Evolutionary conservation across 2,113 vertebrate species (phyloP), one percentile per base, ranked within the genome.

Genomic region (Megaceryle torquata): DNA sequence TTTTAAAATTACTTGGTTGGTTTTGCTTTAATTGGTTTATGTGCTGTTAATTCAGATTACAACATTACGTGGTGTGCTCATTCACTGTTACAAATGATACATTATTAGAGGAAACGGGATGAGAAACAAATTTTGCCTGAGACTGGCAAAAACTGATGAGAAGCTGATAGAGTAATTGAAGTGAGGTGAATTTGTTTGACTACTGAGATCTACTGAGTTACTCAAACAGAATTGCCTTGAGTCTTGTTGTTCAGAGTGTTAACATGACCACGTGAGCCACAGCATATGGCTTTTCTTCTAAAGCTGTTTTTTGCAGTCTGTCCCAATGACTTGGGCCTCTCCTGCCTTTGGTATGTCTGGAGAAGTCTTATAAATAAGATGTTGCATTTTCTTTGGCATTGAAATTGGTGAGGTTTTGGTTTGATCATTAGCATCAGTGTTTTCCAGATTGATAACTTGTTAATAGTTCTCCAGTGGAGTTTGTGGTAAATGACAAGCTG

Each of bases 41-140:
- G 2, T 35, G 29, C 50, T 64, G 18, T 51, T 65, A 35, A 41
- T 59, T 88, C 29, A 37, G 9, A 29, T 51, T 3, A 11, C 46
- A 7, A 10, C 56, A 18, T 12, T 17, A 15, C 11, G 7, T 68
- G 37, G 44, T 26, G 33, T 48, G 50, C 6, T 17, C 1, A 28
- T 25, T 65, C 0, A 1, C 9, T 64, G 9, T 43, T 85, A 19
- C 2, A 70, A 59, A 19, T 37, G 4, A 3, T 43, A 6, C 0
- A 1, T 63, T 86, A 51, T 31, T 31, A 51, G 51, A 69, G 21
- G 15, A 51, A 10, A 35, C 18, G 16, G 21, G 19, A 25, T 43
- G 41, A 65, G 37, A 53, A 85, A 15, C 9, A 74, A 28, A 3
- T 88, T 59, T 70, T 71, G n/a, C 31, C 6, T 7, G 22, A 81